Percentiles rank a stretch among this genome's conserved stretches.
Evolutionary conservation across 1,140 invertebrate genomes (phyloP).

Genomic region (Diorhabda carinulata): DNA sequence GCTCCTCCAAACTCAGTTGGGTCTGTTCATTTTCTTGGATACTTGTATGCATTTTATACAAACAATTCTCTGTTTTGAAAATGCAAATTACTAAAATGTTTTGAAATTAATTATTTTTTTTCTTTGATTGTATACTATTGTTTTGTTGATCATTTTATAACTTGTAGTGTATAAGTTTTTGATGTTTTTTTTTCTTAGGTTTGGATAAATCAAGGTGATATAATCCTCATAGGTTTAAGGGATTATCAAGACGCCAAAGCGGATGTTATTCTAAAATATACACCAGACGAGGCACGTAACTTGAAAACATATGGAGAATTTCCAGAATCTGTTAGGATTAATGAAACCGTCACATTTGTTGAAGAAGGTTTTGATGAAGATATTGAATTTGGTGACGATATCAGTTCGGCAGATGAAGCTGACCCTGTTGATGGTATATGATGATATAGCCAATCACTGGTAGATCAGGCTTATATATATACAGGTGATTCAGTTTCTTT

Average conservation of each 20-base stretch:
- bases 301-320: conserved; percentile 98
- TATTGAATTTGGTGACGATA: conserved; percentile 91
- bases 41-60: too few relatives aligned
- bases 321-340: conserved; percentile 94
- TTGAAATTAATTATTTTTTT: too few relatives aligned
- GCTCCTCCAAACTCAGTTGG: too few relatives aligned
- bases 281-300: conserved; percentile 97
- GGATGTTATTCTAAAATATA: conserved; percentile 99
- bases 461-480: not conserved
- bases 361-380: conserved; percentile 92
- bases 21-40: too few relatives aligned
- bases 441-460: conserved; percentile 13
- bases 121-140: too few relatives aligned
- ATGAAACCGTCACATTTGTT: conserved; percentile 89
- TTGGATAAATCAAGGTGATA: conserved; percentile 99
- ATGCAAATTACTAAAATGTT: too few relatives aligned
- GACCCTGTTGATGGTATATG: conserved; percentile 68
- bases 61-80: too few relatives aligned
- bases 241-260: conserved; percentile 99
- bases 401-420: conserved; percentile 81
- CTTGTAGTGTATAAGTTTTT: too few relatives aligned
- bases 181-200: conserved; percentile 51
- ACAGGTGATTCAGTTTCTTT: too few relatives aligned
- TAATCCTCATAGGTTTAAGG: conserved; percentile 92
- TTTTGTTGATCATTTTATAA: too few relatives aligned